Conservation (phyloP, 2,113 vertebrate species). For the Sturnus vulgaris region DNA sequence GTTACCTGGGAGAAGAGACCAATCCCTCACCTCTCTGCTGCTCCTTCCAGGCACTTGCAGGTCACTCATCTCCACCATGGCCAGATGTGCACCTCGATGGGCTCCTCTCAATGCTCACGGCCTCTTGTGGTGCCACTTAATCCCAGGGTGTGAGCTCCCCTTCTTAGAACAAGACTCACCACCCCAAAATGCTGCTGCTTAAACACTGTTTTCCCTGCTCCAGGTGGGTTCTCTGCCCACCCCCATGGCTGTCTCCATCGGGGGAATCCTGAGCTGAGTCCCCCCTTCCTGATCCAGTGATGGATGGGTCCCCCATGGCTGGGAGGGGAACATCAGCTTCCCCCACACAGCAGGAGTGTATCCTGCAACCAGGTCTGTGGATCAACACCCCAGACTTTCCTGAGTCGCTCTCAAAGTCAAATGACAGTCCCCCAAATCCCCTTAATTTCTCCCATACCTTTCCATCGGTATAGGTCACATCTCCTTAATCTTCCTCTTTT, state of each 20-base stretch:
- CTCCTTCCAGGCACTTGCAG: background rate
- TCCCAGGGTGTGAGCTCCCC: background rate
- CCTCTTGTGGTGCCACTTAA: background rate
- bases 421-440: rapidly evolving
- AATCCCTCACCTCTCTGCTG: background rate
- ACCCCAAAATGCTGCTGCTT: background rate
- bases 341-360: too few species aligned
- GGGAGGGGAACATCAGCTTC: background rate
- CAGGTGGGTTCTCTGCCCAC: background rate
- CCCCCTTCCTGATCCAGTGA: background rate
- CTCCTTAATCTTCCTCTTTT: background rate
- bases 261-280: background rate
- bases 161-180: background rate
- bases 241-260: background rate
- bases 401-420: background rate
- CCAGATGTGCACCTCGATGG: background rate
- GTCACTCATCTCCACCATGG: too few species aligned
- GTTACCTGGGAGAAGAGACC: background rate
- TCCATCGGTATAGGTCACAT: background rate
- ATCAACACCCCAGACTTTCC: background rate
- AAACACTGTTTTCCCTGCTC: background rate
- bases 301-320: too few species aligned
- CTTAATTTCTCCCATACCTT: background rate
- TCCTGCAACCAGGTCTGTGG: rapidly evolving
- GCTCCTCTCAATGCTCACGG: background rate